Percentiles rank a stretch among this genome's conserved stretches.
Evolutionary conservation across 2,888 invertebrate genomes (phyloP).

Genomic region (Drosophila heteroneura): DNA sequence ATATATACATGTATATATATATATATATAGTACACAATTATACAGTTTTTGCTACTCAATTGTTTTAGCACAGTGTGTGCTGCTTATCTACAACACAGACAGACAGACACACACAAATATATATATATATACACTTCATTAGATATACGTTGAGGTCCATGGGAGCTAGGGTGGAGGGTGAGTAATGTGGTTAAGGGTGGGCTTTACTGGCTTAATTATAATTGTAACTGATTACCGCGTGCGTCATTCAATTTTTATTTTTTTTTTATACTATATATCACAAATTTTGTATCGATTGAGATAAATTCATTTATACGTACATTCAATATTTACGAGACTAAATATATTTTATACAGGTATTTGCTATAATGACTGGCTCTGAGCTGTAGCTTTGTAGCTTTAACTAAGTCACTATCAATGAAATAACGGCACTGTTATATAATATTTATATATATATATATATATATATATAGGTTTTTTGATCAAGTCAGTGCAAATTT

Average conservation of each 20-base stretch:
- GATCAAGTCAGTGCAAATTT: too few species aligned
- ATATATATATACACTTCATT: constrained; percentile 4
- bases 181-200: neutral
- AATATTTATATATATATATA: neutral
- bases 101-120: constrained; percentile 1
- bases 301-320: neutral
- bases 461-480: neutral
- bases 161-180: neutral
- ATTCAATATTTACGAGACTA: neutral
- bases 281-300: constrained; percentile 29
- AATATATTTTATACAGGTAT: neutral
- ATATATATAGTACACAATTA: too few species aligned
- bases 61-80: constrained; percentile 28
- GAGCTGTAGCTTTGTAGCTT: neutral
- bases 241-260: constrained; percentile 40
- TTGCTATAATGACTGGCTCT: neutral
- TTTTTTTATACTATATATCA: neutral
- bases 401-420: neutral
- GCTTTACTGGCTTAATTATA: constrained; percentile 26
- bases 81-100: constrained; percentile 42
- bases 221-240: constrained; percentile 39
- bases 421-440: neutral
- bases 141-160: neutral
- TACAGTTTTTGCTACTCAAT: constrained; percentile 15
- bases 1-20: too few species aligned